Conservation (phyloP, 2,888 invertebrate genomes). For the Drosophila demipolita region DNA sequence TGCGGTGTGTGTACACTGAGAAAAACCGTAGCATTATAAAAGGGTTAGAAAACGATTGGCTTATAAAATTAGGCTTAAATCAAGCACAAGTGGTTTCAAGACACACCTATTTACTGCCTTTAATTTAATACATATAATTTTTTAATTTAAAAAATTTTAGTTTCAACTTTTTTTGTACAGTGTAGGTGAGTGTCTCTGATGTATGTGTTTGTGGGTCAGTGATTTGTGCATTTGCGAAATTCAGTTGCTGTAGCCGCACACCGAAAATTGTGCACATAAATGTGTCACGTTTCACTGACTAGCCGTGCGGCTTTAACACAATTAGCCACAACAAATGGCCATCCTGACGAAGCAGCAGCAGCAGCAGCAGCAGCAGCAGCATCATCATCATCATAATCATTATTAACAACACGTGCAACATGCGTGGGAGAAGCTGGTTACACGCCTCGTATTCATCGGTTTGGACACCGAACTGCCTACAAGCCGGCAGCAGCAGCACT, state of each 20-base stretch:
- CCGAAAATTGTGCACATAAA: constrained; percentile 59
- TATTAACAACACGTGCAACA: constrained; percentile 60
- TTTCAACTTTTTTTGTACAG: background rate
- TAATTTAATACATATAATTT: background rate
- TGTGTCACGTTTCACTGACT: constrained; percentile 73
- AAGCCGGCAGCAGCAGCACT: constrained; percentile 11
- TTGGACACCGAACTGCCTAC: constrained; percentile 46
- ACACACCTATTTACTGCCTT: background rate
- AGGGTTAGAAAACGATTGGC: background rate
- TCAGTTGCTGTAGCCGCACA: constrained; percentile 24
- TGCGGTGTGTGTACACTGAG: constrained; percentile 15
- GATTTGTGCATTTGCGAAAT: constrained; percentile 48
- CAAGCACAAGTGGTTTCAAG: background rate
- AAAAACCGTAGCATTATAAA: background rate
- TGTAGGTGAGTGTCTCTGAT: constrained; percentile 11
- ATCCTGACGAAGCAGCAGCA: constrained; percentile 43
- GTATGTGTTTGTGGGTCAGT: constrained; percentile 26
- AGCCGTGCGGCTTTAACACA: constrained; percentile 74
- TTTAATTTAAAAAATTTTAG: background rate
- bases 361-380: constrained; percentile 43
- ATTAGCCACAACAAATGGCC: constrained; percentile 70
- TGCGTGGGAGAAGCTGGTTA: constrained; percentile 43
- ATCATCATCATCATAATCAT: constrained; percentile 30
- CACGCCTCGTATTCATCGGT: constrained; percentile 33
- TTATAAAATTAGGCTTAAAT: no score